Conservation (phyloP, 37 sponge, comb jelly and placozoan species). For the Beroe forskalii region DNA sequence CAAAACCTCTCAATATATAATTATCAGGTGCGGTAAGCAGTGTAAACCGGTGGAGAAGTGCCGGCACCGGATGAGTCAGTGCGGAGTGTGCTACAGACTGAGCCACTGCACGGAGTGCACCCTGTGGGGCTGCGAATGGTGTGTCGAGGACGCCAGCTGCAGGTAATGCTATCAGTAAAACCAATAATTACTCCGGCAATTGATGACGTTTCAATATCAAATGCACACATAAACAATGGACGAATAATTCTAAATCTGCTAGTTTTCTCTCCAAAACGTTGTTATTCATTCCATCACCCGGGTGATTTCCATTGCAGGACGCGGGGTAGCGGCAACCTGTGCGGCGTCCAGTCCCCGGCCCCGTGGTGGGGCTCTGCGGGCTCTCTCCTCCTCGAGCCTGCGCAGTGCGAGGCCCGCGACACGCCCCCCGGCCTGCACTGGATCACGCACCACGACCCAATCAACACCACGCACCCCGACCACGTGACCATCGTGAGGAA, state of each 20-base stretch:
- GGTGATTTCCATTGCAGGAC: no score
- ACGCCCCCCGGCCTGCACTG: slow-evolving; percentile 59
- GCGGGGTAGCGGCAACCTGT: slow-evolving; percentile 1
- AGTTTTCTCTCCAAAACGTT: no score
- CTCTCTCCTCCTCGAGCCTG: neutral
- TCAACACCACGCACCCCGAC: slow-evolving; percentile 8
- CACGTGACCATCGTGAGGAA: slow-evolving; percentile 38
- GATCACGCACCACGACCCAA: slow-evolving; percentile 4
- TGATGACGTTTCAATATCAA: no score
- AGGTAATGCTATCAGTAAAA: no score
- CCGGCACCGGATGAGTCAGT: neutral
- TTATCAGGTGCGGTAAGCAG: neutral
- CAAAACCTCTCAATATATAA: no score
- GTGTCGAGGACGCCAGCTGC: neutral
- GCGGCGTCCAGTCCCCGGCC: slow-evolving; percentile 21
- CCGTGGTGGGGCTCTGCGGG: slow-evolving; percentile 33
- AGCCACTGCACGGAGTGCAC: neutral
- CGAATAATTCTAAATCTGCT: no score
- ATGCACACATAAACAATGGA: no score
- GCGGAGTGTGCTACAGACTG: slow-evolving; percentile 35
- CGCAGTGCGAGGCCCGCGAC: slow-evolving; percentile 28
- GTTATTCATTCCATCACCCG: no score
- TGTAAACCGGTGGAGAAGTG: slow-evolving; percentile 19
- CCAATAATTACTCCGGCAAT: no score
- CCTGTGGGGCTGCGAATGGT: slow-evolving; percentile 28